A percentile compares a stretch with the other conserved stretches of the same genome.
Conservation (phyloP, 2,888 invertebrate species). For the Scelioninae gen. 1 region DNA sequence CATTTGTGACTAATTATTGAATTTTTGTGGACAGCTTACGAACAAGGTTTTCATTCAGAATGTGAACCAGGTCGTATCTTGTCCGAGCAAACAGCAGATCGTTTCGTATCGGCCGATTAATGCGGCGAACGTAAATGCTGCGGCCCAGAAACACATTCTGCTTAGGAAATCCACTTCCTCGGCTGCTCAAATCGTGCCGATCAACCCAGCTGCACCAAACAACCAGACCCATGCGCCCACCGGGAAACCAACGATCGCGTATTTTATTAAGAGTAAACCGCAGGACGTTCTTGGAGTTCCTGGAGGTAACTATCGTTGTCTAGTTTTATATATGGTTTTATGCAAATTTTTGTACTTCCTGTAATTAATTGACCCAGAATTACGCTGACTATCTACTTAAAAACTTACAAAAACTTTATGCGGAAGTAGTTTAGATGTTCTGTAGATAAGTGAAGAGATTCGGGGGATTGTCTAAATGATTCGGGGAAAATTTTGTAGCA, state of each 20-base stretch:
- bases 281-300: slow-evolving; percentile 81
- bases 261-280: slow-evolving; percentile 81
- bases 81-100: slow-evolving; percentile 80
- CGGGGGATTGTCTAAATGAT: no score
- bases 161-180: slow-evolving; percentile 80
- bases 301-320: slow-evolving; percentile 73
- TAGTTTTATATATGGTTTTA: no score
- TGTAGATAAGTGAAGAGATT: no score
- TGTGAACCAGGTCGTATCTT: slow-evolving; percentile 76
- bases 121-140: slow-evolving; percentile 70
- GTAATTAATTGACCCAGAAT: no score
- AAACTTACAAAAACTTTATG: no score
- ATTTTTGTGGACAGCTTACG: slow-evolving; percentile 58
- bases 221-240: slow-evolving; percentile 76
- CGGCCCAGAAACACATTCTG: slow-evolving; percentile 81
- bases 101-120: slow-evolving; percentile 79
- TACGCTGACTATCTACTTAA: no score
- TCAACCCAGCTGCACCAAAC: slow-evolving; percentile 78
- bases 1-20: no score
- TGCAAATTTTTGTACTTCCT: no score
- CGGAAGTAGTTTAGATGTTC: no score
- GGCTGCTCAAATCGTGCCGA: slow-evolving; percentile 81
- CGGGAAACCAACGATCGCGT: slow-evolving; percentile 82
- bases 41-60: slow-evolving; percentile 82
- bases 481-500: no score